phyloP scores from a whole-genome alignment of 2,113 vertebrate genomes.

The Malurus alboscapulatus region DNA sequence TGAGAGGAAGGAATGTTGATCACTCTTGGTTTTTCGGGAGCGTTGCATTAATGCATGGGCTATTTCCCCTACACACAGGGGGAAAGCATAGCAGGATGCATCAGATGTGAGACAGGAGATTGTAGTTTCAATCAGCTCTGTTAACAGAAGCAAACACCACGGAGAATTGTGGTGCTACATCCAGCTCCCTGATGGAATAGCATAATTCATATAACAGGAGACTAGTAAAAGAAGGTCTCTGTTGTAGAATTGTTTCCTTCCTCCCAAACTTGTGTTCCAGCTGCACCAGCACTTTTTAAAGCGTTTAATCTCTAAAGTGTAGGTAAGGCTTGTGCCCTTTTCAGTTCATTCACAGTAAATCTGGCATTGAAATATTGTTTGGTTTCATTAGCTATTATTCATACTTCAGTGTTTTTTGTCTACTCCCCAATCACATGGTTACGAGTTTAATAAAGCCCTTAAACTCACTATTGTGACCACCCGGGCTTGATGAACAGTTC shows the following conservation, averaged over 20 bases:
- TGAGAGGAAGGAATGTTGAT: not conserved
- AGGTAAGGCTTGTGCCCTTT: not conserved
- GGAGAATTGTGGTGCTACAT: not conserved
- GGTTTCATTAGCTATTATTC: not conserved
- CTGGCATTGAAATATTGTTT: not conserved
- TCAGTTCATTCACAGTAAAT: not conserved
- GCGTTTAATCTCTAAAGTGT: not conserved
- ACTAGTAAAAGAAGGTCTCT: not conserved
- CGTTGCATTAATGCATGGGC: not conserved
- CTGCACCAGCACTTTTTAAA: not conserved
- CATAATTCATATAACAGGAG: not conserved
- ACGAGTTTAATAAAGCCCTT: not conserved
- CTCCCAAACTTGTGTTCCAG: not conserved
- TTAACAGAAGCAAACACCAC: not conserved
- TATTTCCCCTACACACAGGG: not conserved
- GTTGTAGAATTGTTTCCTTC: not conserved
- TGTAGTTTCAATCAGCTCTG: not conserved
- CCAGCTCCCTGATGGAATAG: not conserved
- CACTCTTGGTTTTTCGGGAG: not conserved
- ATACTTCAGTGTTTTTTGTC: not conserved
- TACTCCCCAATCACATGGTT: not conserved
- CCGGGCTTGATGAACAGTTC: not conserved
- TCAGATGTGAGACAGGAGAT: not conserved
- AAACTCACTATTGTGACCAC: not conserved
- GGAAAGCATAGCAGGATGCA: not conserved